Conservation (phyloP, 2,113 vertebrate species). For the Gallinago paraguaiae region DNA sequence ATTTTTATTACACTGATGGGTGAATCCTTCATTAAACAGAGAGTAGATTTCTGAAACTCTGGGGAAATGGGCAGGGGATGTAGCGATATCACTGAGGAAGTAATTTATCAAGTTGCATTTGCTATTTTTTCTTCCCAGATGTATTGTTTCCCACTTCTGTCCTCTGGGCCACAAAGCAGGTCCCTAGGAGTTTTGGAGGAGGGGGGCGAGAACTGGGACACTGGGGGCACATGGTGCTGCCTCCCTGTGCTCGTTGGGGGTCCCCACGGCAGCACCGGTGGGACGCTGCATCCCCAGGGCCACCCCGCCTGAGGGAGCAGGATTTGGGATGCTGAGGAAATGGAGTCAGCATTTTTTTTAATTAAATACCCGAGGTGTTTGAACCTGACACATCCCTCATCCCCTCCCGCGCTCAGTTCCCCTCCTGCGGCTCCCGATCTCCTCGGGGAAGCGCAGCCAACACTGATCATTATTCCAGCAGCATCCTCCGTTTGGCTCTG, state of each 20-base stretch:
- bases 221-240: rapidly evolving
- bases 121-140: background rate
- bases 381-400: background rate
- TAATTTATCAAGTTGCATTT: background rate
- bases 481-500: background rate
- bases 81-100: background rate
- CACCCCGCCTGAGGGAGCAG: background rate
- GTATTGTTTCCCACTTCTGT: background rate
- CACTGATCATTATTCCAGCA: background rate
- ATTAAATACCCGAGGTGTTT: background rate
- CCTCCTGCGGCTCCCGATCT: background rate
- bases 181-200: background rate
- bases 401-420: background rate
- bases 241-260: rapidly evolving
- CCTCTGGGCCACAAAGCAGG: rapidly evolving
- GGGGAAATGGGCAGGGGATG: background rate
- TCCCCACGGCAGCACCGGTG: background rate
- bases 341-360: constrained; percentile 12
- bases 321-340: background rate
- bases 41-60: background rate
- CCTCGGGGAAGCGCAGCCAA: background rate
- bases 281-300: background rate
- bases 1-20: rapidly evolving
- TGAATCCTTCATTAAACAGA: rapidly evolving
- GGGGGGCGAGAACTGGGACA: rapidly evolving